Conservation (phyloP, 1,140 invertebrate genomes). For the Bombus sibiricus region DNA sequence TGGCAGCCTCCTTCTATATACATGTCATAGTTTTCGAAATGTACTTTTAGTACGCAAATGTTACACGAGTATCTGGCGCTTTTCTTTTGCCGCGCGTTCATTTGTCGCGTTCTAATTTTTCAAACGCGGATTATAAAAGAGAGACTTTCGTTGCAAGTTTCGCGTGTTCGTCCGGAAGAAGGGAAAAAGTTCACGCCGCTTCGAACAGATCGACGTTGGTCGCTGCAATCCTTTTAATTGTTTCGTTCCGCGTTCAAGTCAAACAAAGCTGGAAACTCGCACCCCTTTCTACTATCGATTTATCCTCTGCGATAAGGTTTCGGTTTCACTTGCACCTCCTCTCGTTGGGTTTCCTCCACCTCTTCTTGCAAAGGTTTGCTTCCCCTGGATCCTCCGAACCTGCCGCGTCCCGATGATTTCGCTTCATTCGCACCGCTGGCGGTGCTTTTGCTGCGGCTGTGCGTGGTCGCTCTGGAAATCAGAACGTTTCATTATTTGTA, state of each 20-base stretch:
- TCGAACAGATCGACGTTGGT: background rate
- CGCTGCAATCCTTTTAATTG: background rate
- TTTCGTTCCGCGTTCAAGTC: background rate
- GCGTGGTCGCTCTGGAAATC: constrained; percentile 58
- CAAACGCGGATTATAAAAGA: background rate
- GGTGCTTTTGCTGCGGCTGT: constrained; percentile 57
- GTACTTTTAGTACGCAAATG: background rate
- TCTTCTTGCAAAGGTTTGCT: constrained; percentile 71
- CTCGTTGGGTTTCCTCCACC: constrained; percentile 73
- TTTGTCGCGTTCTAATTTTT: background rate
- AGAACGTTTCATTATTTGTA: background rate
- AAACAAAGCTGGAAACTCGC: constrained; percentile 9
- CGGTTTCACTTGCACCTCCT: constrained; percentile 75
- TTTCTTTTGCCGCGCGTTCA: no score
- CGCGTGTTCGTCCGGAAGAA: background rate
- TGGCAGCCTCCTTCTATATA: constrained; percentile 60
- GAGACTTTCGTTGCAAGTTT: background rate
- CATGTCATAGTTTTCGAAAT: constrained; percentile 13
- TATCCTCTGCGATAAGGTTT: constrained; percentile 75
- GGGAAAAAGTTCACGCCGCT: background rate
- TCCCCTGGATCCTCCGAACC: constrained; percentile 67
- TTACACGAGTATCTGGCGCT: background rate
- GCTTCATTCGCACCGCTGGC: constrained; percentile 41
- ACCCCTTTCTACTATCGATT: background rate
- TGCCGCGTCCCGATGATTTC: constrained; percentile 66